Base-by-base conservation (phyloP, 2,888 invertebrate species). In the Hydrotaea diabolus region DNA sequence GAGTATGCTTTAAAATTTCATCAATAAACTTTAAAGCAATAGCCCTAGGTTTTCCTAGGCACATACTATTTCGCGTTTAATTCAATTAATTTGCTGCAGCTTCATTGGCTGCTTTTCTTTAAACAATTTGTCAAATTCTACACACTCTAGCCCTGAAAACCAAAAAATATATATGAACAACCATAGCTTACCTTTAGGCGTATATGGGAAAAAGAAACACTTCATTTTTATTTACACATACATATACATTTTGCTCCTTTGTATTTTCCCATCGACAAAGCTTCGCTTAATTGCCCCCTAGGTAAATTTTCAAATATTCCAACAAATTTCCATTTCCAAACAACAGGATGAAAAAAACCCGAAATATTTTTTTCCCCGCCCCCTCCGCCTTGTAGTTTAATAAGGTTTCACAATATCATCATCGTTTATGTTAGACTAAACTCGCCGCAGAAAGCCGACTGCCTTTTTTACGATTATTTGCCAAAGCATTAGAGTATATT, bases 401-500 rank as follows among this genome's bases (percentile, higher is more conserved):
- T 49, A 49, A 49, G 49, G 49, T 49, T 49, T 49, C 49, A 49
- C n/a, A 49, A 49, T n/a, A n/a, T 4, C 49, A 49, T 39, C 9
- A n/a, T 39, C 49, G 49, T 49, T n/a, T 13, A 49, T 49, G 49
- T 1, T 4, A 57, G n/a, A 8, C 71, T 49, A n/a, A n/a, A n/a
- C n/a, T n/a, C n/a, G n/a, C n/a, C n/a, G n/a, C n/a, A n/a, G n/a
- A n/a, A n/a, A n/a, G n/a, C n/a, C n/a, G 59, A 1, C 23, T 43
- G 15, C 9, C 26, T 72, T 71, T 62, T 77, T 59, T 64, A 49
- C 62, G 72, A 17, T 71, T 64, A 62, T 78, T 72, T 78, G 59
- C 64, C 17, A 62, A 72, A 19, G 72, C 78, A 73, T 73, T 79
- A 79, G 53, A 62, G 13, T 64, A 64, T 79, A 79, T 72, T 78